These are phyloP conservation scores for Magallana nippona DNA, from an alignment of 2,888 invertebrate species.

Conservation along the genomic window DNA sequence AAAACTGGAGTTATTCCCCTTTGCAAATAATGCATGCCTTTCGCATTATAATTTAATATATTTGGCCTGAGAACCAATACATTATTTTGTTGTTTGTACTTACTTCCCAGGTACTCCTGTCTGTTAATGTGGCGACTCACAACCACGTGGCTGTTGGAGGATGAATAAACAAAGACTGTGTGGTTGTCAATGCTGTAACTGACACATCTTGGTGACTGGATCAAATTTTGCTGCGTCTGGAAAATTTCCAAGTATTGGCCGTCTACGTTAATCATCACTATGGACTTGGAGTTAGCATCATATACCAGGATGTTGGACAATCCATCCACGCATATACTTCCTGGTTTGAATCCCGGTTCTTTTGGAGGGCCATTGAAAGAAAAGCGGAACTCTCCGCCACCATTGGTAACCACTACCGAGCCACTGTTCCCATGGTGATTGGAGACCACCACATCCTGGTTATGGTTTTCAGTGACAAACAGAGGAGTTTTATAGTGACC, in stretches of 20 bases:
- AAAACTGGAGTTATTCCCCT: too few relatives aligned
- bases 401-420: not conserved
- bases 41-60: too few relatives aligned
- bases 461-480: slow-evolving; percentile 16
- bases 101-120: too few relatives aligned
- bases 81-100: too few relatives aligned
- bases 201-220: not conserved
- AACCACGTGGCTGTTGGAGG: not conserved
- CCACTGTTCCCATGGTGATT: not conserved
- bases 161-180: not conserved
- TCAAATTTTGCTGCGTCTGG: not conserved
- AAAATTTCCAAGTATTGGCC: not conserved
- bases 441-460: slow-evolving; percentile 3
- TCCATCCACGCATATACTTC: slow-evolving; percentile 3
- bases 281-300: not conserved
- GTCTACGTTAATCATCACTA: not conserved
- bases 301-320: not conserved
- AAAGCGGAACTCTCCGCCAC: not conserved
- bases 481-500: not conserved
- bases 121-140: too few relatives aligned
- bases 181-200: not conserved
- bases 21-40: too few relatives aligned
- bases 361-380: not conserved
- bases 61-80: too few relatives aligned
- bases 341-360: slow-evolving; percentile 4